Base-by-base conservation (phyloP, 2,888 invertebrate genomes). In the Brachypterus glaber region DNA sequence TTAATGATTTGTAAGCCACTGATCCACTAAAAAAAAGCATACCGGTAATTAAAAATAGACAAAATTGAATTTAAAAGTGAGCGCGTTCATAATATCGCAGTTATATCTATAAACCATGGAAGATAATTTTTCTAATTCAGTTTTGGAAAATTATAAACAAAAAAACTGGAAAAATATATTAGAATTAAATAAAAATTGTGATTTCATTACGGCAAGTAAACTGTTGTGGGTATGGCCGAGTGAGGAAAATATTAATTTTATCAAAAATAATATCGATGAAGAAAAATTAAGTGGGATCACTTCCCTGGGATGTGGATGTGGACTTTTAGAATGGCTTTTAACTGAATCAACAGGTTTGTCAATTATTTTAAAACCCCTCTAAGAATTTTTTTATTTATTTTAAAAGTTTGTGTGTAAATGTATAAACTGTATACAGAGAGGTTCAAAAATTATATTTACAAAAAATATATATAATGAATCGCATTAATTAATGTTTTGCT, bases 281-380 rank as follows among this genome's bases (percentile, higher is more conserved):
- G 55, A 71, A 12, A 46, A 64, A 3, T 66, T 77, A 47, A 54
- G 60, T 4, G 67, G 66, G 16, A 62, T 86, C 25, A 59, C 78
- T 38, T 86, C 86, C 48, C 64, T 88, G 21, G 87, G 87, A 1
- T 87, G 87, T 58, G 87, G 88, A 9, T 79, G 78, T 45, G 87
- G 87, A 1, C 64, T 88, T n/a, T 66, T 88, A 17, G 88, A 88
- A 62, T 87, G 87, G 86, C 74, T 87, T 47, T 64, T 88, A 31
- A 66, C 66, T 29, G 65, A 75, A 60, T 74, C 75, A 50, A 74
- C 76, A 50, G 77, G 84, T 83, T 62, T 63, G 39, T 32, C 29
- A 9, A 37, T 12, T 16, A 17, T 30, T 13, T 39, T 29, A 29
- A 18, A 33, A 29, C 11, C 15, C 15, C 35, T 32, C 11, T 30